Conservation (phyloP, 2,113 vertebrate genomes). For the Cinclus mexicanus region DNA sequence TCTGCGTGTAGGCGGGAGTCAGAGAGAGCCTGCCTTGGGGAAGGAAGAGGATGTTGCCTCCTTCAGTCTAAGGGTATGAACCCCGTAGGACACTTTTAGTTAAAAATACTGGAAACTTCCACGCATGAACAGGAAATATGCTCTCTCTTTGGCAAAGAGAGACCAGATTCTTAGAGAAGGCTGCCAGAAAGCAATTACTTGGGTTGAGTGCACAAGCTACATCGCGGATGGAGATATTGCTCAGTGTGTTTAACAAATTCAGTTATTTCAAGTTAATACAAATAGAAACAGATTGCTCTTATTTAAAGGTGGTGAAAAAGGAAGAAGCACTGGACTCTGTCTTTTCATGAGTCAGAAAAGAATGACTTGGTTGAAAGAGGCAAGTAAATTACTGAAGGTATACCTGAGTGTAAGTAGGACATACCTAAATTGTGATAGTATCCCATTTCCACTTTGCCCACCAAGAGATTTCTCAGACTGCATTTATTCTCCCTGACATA, state of each 20-base stretch:
- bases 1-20: accelerated
- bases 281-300: background rate
- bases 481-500: background rate
- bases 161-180: background rate
- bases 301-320: background rate
- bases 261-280: background rate
- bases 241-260: background rate
- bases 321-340: background rate
- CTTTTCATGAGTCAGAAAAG: background rate
- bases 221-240: background rate
- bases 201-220: background rate
- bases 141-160: background rate
- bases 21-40: background rate
- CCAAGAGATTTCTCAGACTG: background rate
- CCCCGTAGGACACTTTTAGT: background rate
- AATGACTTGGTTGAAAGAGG: background rate
- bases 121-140: background rate
- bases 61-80: background rate
- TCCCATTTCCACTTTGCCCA: background rate
- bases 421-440: background rate
- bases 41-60: background rate
- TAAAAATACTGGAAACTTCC: background rate
- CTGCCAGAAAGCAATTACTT: background rate
- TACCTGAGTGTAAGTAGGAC: background rate
- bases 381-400: background rate